A percentile compares a stretch with the other conserved stretches of the same genome.
Evolutionary conservation across 2,797 vertebrate species (phyloP).

Genomic region (Gobio occitaniae): DNA sequence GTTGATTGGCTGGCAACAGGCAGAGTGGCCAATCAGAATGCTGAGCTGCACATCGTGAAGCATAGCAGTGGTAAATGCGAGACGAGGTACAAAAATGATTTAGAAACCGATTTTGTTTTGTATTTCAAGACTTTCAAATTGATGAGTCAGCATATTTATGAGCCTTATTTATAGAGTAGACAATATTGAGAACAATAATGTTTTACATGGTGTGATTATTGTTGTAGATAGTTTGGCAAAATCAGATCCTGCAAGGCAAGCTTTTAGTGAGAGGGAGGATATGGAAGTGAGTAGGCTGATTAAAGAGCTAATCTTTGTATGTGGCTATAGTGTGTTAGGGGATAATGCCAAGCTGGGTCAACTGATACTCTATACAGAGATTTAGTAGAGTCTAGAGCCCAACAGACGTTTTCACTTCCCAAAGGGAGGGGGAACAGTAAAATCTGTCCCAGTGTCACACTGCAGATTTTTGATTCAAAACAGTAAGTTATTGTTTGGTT

Average conservation of each 20-base stretch:
- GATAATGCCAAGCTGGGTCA: conserved; percentile 48
- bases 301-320: conserved; percentile 57
- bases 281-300: conserved; percentile 55
- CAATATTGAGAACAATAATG: background rate
- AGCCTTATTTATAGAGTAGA: background rate
- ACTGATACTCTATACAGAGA: conserved; percentile 51
- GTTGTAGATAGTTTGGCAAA: conserved; percentile 30
- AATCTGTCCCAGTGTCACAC: conserved; percentile 21
- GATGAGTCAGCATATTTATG: background rate
- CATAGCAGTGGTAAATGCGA: conserved; percentile 16
- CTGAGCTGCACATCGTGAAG: background rate
- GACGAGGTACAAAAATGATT: background rate
- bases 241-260: conserved; percentile 33
- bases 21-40: conserved; percentile 51
- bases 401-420: conserved; percentile 7
- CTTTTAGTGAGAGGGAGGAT: conserved; percentile 35
- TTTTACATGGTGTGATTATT: conserved; percentile 23
- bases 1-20: conserved; percentile 54
- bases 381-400: conserved; percentile 27
- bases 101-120: background rate
- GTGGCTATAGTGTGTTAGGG: conserved; percentile 35
- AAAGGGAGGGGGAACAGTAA: conserved; percentile 3
- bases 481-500: background rate
- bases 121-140: background rate
- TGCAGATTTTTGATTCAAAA: background rate